A percentile compares a stretch with the other conserved stretches of the same genome.
Evolutionary conservation across 2,888 invertebrate species (phyloP).

Genomic region (Morpho helenor): DNA sequence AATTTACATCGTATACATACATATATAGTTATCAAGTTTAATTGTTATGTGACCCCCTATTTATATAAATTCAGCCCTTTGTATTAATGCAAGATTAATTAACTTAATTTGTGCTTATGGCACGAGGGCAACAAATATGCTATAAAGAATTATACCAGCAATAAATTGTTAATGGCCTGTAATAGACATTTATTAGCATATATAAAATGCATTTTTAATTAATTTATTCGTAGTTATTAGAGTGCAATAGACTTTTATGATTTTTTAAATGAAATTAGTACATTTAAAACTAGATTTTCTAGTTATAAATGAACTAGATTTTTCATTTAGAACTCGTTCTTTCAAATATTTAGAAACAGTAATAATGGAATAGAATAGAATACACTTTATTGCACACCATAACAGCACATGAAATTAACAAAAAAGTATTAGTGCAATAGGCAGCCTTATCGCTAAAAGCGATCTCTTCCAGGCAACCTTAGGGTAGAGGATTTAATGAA

Average conservation of each 20-base stretch:
- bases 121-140: constrained; percentile 14
- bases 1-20: too few species aligned
- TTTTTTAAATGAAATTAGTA: too few species aligned
- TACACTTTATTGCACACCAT: too few species aligned
- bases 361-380: too few species aligned
- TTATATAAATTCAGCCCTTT: constrained; percentile 7
- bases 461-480: too few species aligned
- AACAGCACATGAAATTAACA: too few species aligned
- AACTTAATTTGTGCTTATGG: constrained; percentile 17
- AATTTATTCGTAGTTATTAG: background rate
- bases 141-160: constrained; percentile 7
- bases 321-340: background rate
- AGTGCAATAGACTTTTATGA: background rate
- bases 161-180: constrained; percentile 6
- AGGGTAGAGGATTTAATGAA: too few species aligned
- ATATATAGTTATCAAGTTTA: background rate
- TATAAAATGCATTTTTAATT: background rate
- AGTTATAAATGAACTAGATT: too few species aligned
- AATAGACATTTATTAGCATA: background rate
- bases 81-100: constrained; percentile 16
- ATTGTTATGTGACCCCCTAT: background rate
- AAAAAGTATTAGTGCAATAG: too few species aligned
- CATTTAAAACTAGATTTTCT: too few species aligned
- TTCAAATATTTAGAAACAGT: too few species aligned
- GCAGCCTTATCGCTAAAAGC: too few species aligned